Conservation (phyloP, 1,140 invertebrate species). For the Caerostris darwini region DNA sequence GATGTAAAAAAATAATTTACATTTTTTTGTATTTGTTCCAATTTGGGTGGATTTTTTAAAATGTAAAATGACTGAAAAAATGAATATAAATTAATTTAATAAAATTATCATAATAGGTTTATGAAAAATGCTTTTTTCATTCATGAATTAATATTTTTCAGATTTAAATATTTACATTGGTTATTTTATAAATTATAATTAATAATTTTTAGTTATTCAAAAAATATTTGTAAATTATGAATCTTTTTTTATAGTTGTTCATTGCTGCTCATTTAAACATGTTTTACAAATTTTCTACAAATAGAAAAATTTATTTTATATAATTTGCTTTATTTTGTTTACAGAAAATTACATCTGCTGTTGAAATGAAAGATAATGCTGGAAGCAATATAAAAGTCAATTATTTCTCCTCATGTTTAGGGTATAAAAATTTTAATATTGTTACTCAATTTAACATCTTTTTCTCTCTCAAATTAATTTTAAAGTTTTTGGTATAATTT, state of each 20-base stretch:
- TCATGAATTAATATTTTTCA: no score
- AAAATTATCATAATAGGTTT: no score
- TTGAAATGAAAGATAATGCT: constrained; percentile 95
- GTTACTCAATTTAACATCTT: neutral
- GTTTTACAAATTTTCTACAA: neutral
- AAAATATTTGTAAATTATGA: neutral
- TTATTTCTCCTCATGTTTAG: constrained; percentile 92
- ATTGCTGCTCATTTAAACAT: no score
- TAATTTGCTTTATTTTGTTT: constrained; percentile 78
- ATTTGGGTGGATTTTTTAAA: no score
- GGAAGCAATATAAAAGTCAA: constrained; percentile 91
- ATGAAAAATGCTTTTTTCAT: no score
- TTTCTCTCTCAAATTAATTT: neutral
- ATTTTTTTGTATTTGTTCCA: no score
- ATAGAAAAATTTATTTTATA: neutral
- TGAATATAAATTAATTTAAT: no score
- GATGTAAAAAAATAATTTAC: no score
- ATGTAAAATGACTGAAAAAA: no score
- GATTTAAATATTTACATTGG: no score
- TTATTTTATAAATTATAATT: neutral
- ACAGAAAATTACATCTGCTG: constrained; percentile 94
- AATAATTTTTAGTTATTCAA: neutral
- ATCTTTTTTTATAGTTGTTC: neutral
- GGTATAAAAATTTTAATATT: constrained; percentile 72
- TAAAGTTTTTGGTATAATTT: neutral